Base-by-base conservation (phyloP, 2,113 vertebrate species). In the Mastomys natalensis region DNA sequence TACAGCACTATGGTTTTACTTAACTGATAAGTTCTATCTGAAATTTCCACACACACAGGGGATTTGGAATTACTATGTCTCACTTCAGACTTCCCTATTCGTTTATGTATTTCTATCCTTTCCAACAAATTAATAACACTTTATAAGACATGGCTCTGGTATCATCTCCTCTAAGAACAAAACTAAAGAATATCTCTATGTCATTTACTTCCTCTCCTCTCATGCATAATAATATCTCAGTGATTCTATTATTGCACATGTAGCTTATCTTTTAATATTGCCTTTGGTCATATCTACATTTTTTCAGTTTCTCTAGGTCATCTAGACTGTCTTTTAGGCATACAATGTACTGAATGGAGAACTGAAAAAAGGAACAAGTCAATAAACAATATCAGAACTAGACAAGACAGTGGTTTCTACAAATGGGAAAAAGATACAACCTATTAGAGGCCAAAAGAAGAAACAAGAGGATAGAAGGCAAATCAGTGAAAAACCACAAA, bases 181-280 rank as follows among this genome's bases (percentile, higher is more conserved):
- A 96, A 24, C 15, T 48, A 73, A 89, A 95, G 29, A 76, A 93
- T 81, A 51, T 78, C 11, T 48, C 80, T 45, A 86, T n/a, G 51
- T 92, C 1, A 3, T 73, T 70, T 84, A 73, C 34, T 24, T 92
- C 29, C 1, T 2, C 5, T 89, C 4, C 22, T 64, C n/a, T 34
- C 24, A 55, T 72, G 5, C 26, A 48, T 84, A 73, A 48, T 84
- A 73, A 86, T 82, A 87, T 34, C 4, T 21, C 3, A 90, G 12
- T n/a, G 64, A 43, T 74, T 77, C 53, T 68, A 80, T 62, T 34
- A 21, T 11, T 91, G 1, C 13, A 40, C 3, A 55, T 77, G 10
- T 4, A 66, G 3, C 51, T 86, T 62, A 51, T 45, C 34, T 85
- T 96, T 68, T n/a, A 31, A 80, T 95, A 55, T 68, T 34, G 8